A percentile compares a stretch with the other conserved stretches of the same genome.
Conservation (phyloP, 2,113 vertebrate species). For the Mus spicilegus region DNA sequence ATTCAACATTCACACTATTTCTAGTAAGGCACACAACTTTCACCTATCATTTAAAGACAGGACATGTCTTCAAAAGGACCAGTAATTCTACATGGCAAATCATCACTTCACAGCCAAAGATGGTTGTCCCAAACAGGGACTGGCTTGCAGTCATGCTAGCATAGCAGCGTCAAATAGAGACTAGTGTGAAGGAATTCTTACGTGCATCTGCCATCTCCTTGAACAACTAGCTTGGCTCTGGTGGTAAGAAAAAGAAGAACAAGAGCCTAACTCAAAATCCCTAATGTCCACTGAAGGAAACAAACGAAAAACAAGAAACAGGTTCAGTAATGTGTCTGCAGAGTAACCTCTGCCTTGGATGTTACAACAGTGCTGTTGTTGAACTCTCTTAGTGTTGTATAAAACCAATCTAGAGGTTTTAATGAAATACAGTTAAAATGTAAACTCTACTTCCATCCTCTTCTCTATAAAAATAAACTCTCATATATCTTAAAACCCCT, state of each 20-base stretch:
- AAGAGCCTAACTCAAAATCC: constrained; percentile 7
- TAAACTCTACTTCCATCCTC: constrained; percentile 43
- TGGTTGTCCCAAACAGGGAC: neutral
- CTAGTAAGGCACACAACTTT: neutral
- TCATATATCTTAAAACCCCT: neutral
- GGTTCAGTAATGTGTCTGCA: neutral
- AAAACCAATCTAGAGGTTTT: constrained; percentile 39
- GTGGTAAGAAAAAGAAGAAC: neutral
- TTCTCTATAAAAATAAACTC: constrained; percentile 23
- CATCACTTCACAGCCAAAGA: neutral
- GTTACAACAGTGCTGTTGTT: neutral
- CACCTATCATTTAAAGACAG: neutral
- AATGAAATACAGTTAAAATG: constrained; percentile 40
- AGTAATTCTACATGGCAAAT: neutral
- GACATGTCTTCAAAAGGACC: neutral
- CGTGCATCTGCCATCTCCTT: neutral
- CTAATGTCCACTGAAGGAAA: neutral
- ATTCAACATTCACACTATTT: neutral
- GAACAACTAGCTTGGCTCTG: neutral
- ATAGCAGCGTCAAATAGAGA: neutral
- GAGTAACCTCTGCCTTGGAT: neutral
- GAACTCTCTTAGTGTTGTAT: neutral
- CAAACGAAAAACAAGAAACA: neutral
- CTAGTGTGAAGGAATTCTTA: neutral
- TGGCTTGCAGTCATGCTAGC: neutral